These are phyloP conservation scores for Odocoileus virginianus DNA, from an alignment of 2,113 vertebrate species.

Conservation along the genomic window DNA sequence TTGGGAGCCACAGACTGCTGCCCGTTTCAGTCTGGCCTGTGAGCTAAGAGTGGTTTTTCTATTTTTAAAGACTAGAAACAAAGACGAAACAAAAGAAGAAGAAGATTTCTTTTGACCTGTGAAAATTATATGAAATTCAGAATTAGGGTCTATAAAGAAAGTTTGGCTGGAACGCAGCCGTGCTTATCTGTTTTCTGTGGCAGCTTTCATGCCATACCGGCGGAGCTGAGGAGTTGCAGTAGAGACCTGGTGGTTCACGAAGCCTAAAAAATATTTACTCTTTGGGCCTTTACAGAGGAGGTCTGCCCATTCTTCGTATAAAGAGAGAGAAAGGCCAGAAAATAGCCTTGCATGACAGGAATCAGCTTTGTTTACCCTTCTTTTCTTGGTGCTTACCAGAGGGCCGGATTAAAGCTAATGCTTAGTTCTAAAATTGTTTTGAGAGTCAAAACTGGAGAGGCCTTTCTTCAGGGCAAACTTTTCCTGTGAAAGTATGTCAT, in stretches of 20 bases:
- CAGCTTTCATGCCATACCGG: not conserved
- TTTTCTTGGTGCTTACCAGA: constrained; percentile 10
- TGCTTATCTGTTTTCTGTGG: not conserved
- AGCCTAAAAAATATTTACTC: not conserved
- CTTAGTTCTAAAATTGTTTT: constrained; percentile 37
- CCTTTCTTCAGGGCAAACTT: constrained; percentile 38
- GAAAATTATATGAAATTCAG: constrained; percentile 6
- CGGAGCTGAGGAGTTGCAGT: not conserved
- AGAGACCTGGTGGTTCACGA: not conserved
- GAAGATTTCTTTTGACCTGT: not conserved
- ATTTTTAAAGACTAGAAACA: not conserved
- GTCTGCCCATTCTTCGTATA: not conserved
- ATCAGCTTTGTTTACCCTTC: constrained; percentile 22
- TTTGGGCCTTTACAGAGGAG: not conserved
- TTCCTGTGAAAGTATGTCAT: constrained; percentile 33
- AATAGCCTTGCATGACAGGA: not conserved
- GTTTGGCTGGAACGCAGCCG: not conserved
- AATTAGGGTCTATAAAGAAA: not conserved
- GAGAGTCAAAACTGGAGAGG: not conserved
- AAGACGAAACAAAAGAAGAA: not conserved
- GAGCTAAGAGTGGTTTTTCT: not conserved
- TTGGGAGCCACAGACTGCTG: not conserved
- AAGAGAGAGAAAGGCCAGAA: not conserved
- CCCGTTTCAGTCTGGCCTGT: not conserved
- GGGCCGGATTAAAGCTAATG: constrained; percentile 13